Conservation (phyloP, 2,797 vertebrate genomes). For the Coluber constrictor region DNA sequence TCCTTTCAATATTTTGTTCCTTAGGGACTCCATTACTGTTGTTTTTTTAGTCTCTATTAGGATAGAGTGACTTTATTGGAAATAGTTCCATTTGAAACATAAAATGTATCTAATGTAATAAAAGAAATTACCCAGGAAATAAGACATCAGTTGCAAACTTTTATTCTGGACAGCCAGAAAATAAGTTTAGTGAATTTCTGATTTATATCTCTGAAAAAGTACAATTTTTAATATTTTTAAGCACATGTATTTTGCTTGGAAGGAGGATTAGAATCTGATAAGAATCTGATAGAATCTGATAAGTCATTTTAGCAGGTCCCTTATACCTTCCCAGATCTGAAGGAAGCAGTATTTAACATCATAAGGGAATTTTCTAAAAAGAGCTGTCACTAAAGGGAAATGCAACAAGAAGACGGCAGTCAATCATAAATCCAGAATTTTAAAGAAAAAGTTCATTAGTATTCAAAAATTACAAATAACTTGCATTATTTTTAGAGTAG, state of each 20-base stretch:
- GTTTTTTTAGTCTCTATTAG: not conserved
- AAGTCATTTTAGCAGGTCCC: not conserved
- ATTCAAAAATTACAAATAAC: not conserved
- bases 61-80: not conserved
- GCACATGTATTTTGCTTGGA: not conserved
- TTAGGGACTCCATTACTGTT: not conserved
- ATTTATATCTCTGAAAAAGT: constrained; percentile 41
- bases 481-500: not conserved
- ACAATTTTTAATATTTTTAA: not conserved
- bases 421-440: not conserved
- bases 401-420: not conserved
- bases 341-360: not conserved
- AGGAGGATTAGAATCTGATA: not conserved
- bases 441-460: not conserved
- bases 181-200: constrained; percentile 39
- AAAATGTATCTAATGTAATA: not conserved
- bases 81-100: not conserved
- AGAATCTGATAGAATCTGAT: not conserved
- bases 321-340: not conserved
- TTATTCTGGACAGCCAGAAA: constrained; percentile 49
- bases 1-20: not conserved
- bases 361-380: not conserved
- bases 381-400: not conserved
- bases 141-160: constrained; percentile 42
- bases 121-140: not conserved